Percentiles rank a stretch among this genome's conserved stretches.
These are phyloP conservation scores for Champsocephalus esox DNA, from an alignment of 2,797 vertebrate species.

Conservation along the genomic window DNA sequence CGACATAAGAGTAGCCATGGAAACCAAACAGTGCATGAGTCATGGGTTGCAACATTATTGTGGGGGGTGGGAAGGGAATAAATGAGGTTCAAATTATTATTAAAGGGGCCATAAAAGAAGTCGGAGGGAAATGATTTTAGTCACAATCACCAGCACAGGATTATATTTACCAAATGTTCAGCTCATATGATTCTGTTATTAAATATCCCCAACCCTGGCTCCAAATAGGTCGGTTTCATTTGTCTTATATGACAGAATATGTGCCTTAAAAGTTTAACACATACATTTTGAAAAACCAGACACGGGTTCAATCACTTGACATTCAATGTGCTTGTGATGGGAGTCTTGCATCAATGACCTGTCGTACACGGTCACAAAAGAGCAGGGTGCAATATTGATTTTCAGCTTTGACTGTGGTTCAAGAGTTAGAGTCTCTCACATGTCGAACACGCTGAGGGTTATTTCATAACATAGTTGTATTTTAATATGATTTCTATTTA, in stretches of 20 bases:
- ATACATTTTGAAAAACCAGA: not conserved
- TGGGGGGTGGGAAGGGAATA: not conserved
- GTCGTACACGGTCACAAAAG: too few species aligned
- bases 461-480: too few species aligned
- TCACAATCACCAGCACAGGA: not conserved
- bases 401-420: too few species aligned
- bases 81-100: slow-evolving; percentile 36
- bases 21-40: slow-evolving; percentile 60
- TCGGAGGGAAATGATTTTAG: slow-evolving; percentile 9
- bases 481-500: too few species aligned
- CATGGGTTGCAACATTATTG: slow-evolving; percentile 29
- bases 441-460: too few species aligned
- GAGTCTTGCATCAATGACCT: too few species aligned
- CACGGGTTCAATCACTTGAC: too few species aligned
- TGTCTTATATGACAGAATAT: not conserved
- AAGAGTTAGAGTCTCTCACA: too few species aligned
- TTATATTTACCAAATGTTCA: not conserved
- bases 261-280: not conserved
- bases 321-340: too few species aligned
- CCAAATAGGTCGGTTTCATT: not conserved
- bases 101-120: slow-evolving; percentile 24
- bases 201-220: not conserved
- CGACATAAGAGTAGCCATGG: slow-evolving; percentile 53
- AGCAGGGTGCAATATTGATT: too few species aligned
- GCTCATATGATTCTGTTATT: slow-evolving; percentile 14